Evolutionary conservation across 2,113 vertebrate species (phyloP), one percentile per base, ranked within the genome.

Genomic region (Pteronura brasiliensis): DNA sequence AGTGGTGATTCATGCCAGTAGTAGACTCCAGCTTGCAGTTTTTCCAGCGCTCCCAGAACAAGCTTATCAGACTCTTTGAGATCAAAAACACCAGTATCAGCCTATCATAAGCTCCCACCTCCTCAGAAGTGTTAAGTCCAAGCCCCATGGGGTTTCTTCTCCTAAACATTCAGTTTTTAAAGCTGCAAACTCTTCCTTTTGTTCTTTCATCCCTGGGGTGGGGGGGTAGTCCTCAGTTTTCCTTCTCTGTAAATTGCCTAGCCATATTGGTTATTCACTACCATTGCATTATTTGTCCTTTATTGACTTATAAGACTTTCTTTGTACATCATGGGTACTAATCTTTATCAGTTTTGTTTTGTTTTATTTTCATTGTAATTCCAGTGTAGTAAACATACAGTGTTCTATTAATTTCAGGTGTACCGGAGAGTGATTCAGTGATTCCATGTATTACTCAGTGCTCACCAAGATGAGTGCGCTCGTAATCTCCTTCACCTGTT

Each of bases 1-100:
- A 88, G 59, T 49, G 65, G 65, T 93, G 86, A 95, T 67, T 96
- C 96, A 95, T 52, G 31, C 29, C 61, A 83, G 39, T 31, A 83
- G 6, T 39, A 86, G 39, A 88, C 89, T 93, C 77, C 79, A 81
- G n/a, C 63, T 49, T 71, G 52, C 85, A 59, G 7, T 90, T 85
- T 96, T 94, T 82, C 63, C 71, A 71, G n/a, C 49, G 83, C 42
- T 90, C 67, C 63, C 31, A 89, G 59, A 88, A 91, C 7, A 4
- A 95, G 82, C 49, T 77, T 39, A 76, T 86, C 39, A 23, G 61
- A 42, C 39, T n/a, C 76, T 93, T 77, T 86, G 59, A 96, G 59
- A 59, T 79, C 86, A 71, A 47, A 89, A 39, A 87, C 36, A 77
- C 36, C 42, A 59, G 72, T 29, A 59, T 34, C 72, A 80, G 52